Evolutionary conservation across 2,113 vertebrate genomes (phyloP), one percentile per base, ranked within the genome.

Genomic region (Ictalurus punctatus): DNA sequence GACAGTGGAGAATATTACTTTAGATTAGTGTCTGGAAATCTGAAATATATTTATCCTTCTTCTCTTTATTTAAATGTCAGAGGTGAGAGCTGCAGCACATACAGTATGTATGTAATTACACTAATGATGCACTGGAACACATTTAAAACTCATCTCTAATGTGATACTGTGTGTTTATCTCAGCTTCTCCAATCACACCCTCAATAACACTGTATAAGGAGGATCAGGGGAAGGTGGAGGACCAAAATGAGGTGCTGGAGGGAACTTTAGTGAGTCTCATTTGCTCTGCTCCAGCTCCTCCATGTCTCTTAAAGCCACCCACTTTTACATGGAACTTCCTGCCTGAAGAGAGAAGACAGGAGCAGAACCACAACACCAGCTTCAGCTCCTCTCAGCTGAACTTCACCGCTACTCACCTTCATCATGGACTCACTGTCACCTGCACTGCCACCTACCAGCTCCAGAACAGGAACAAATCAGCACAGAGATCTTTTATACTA

Each of bases 181-280:
- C 74, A 90, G 89, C 44, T 0, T 85, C 82, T 73, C 85, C 80
- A 34, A 34, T 25, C 23, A 87, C 13, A 1, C 89, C 86, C 9
- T 84, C 71, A 44, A 37, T 90, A 65, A 84, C n/a, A 48, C 59
- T 90, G 59, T 79, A 79, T 59, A 44, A 6, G n/a, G 85, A 69
- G 56, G 52, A 88, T 67, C 76, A 87, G 61, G 48, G 7, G 48
- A 25, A 79, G 73, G 30, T 44, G 6, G 23, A 79, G 69, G 56
- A 40, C 37, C 85, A 83, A 25, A 37, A 76, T 71, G 89, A 83
- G 89, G 86, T 90, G 54, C 40, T 88, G n/a, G 89, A 90, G 83
- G 65, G 83, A 73, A 87, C 52, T 76, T 87, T 86, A 71, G 52
- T 90, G 37, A 81, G 63, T n/a, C 73, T 90, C 52, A 17, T 67